These are phyloP conservation scores for Thunnus albacares DNA, from an alignment of 2,797 vertebrate genomes.

Conservation along the genomic window DNA sequence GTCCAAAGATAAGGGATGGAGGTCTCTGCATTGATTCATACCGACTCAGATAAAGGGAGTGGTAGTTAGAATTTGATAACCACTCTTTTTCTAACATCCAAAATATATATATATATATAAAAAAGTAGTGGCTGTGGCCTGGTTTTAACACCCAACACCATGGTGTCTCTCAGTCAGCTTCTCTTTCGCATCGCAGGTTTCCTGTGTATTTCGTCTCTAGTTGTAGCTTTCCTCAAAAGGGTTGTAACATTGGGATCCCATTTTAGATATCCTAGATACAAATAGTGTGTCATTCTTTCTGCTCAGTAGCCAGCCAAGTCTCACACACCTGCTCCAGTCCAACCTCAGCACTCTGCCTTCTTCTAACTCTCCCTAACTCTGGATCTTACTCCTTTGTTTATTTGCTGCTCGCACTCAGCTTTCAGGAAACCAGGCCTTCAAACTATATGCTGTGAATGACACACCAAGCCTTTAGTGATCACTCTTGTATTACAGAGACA, in stretches of 20 bases:
- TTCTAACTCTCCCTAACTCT: constrained; percentile 22
- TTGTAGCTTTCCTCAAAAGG: constrained; percentile 33
- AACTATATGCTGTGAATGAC: constrained; percentile 54
- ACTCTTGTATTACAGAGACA: constrained; percentile 14
- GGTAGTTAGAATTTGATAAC: constrained; percentile 1
- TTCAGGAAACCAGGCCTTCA: constrained; percentile 57
- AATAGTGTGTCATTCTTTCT: constrained; percentile 13
- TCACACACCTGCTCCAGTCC: constrained; percentile 25
- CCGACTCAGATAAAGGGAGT: constrained; percentile 17
- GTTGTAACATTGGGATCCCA: constrained; percentile 76
- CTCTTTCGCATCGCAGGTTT: constrained; percentile 14
- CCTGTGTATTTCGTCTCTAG: constrained; percentile 27
- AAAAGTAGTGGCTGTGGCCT: constrained; percentile 1
- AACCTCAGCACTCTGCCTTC: constrained; percentile 58
- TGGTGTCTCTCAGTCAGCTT: constrained; percentile 18
- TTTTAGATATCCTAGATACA: constrained; percentile 45
- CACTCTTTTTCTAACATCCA: constrained; percentile 6
- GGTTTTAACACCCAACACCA: background rate
- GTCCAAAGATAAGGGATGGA: background rate
- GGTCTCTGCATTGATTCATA: background rate
- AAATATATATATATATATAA: background rate
- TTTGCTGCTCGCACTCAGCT: constrained; percentile 51
- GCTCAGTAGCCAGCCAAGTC: constrained; percentile 19
- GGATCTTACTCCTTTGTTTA: constrained; percentile 16
- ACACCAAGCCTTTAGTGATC: constrained; percentile 51